Evolutionary conservation across 2,797 vertebrate genomes (phyloP), one percentile per base, ranked within the genome.

Genomic region (Sorex maritimensis): DNA sequence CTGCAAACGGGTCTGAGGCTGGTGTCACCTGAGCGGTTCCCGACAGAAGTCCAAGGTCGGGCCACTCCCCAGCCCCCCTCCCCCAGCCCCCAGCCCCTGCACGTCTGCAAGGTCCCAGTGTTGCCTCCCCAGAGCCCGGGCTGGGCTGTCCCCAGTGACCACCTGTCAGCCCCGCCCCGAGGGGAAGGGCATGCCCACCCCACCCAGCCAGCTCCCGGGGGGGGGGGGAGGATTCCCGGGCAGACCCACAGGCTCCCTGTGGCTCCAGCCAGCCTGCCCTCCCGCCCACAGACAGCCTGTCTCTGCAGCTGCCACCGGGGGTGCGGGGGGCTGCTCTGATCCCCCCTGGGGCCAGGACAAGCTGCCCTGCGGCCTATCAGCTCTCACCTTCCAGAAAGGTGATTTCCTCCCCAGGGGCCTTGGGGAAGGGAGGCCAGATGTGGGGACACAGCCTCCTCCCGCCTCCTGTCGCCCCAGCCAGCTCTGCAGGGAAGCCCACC

Each of bases 291-390:
- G 4, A 67, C 24, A 28, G 26, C 26, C 65, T 9, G 5, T 26
- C 24, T 28, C 65, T 28, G 24, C 65, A 67, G 38, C 21, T 23
- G 80, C 38, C 17, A 26, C 65, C 46, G 30, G 28, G 58, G 65
- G 9, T 67, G 9, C 28, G 12, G 9, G 24, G 19, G 65, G 10
- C 21, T 28, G 11, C 26, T 28, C 65, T 67, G 65, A 14, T 61
- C 58, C 58, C 17, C 4, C 58, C 58, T 6, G 58, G 58, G 21
- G 58, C 58, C 4, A 8, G 5, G 85, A 72, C 74, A 86, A 90
- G 55, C 21, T 38, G 68, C 81, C 82, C 88, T 68, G 81, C 86
- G 92, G 49, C 97, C 96, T 94, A 90, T 72, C 30, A 24, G 13
- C 28, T 82, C 6, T 49, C 65, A 44, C 85, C 88, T 90, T 90